These are phyloP conservation scores for Papilio glaucus DNA, from an alignment of 1,140 invertebrate genomes.

Conservation along the genomic window DNA sequence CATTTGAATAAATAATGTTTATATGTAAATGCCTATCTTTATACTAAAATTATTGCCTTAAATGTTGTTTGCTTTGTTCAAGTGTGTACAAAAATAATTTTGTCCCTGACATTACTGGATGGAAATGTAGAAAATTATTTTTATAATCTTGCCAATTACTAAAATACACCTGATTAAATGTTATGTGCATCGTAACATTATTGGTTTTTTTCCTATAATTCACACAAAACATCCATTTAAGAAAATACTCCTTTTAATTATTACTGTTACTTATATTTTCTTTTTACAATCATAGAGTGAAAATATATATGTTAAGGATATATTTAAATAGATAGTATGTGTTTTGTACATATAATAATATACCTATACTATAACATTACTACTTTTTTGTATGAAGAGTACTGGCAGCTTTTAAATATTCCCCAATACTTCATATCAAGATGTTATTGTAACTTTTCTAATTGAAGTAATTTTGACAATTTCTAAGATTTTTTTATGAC, in stretches of 20 bases:
- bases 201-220: neutral
- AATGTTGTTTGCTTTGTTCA: neutral
- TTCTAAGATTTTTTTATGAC: too few relatives aligned
- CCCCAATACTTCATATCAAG: too few relatives aligned
- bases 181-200: too few relatives aligned
- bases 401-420: neutral
- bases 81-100: constrained; percentile 13
- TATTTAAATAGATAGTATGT: constrained; percentile 16
- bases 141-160: neutral
- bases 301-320: neutral
- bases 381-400: neutral
- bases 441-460: neutral
- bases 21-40: too few relatives aligned
- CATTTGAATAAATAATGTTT: neutral
- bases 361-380: neutral
- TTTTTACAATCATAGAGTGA: neutral
- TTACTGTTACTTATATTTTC: neutral
- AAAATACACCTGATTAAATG: neutral
- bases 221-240: neutral
- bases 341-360: constrained; percentile 13
- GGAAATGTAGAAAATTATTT: neutral
- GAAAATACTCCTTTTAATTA: neutral
- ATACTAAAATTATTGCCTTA: too few relatives aligned
- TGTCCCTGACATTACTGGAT: neutral
- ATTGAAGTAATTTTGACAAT: too few relatives aligned